phyloP scores from a whole-genome alignment of 2,888 invertebrate genomes.

The Artemia sp. region DNA sequence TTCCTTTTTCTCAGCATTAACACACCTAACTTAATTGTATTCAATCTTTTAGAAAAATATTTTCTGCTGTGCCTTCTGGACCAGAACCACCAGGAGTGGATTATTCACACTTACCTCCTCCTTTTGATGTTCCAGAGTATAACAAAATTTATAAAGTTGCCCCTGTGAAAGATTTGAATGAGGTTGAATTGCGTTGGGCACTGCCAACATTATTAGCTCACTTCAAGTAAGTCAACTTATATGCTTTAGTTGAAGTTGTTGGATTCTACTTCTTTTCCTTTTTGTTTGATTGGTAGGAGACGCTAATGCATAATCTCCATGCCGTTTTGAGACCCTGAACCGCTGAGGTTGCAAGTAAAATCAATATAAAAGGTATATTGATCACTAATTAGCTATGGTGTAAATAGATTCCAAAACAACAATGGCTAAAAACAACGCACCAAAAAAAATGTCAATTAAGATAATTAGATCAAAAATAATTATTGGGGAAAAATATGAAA shows the following conservation, averaged over 20 bases:
- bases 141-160: constrained; percentile 53
- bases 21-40: background rate
- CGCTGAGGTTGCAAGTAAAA: too few species aligned
- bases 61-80: background rate
- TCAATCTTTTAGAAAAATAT: background rate
- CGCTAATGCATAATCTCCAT: too few species aligned
- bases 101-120: constrained; percentile 32
- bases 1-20: background rate
- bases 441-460: too few species aligned
- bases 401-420: too few species aligned
- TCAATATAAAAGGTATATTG: too few species aligned
- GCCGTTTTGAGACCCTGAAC: too few species aligned
- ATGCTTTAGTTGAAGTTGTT: background rate
- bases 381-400: too few species aligned
- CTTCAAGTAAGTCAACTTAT: constrained; percentile 12
- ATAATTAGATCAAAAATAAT: too few species aligned
- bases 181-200: constrained; percentile 46
- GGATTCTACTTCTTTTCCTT: too few species aligned
- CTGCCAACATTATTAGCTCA: constrained; percentile 36
- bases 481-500: too few species aligned
- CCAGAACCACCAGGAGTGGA: constrained; percentile 3
- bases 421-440: too few species aligned
- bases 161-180: constrained; percentile 50
- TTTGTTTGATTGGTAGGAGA: too few species aligned
- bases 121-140: constrained; percentile 46